These are phyloP conservation scores for Neosalanx taihuensis DNA, from an alignment of 2,797 vertebrate genomes.

Conservation along the genomic window DNA sequence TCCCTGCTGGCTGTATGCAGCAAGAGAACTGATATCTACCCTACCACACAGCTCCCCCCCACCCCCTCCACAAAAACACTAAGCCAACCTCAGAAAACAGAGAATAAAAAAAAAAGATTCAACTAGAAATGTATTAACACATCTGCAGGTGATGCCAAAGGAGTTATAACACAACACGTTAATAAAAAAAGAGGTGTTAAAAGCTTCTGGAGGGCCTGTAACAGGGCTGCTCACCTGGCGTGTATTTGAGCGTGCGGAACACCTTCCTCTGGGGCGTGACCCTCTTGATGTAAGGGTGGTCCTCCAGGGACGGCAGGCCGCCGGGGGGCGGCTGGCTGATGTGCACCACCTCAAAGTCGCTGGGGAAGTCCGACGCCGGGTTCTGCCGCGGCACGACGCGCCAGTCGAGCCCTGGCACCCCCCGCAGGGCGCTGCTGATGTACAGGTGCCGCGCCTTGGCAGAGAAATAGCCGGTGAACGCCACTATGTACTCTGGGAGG, in stretches of 20 bases:
- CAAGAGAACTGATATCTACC: too few relatives aligned
- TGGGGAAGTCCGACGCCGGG: constrained; percentile 94
- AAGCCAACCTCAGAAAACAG: not conserved
- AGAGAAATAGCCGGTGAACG: not conserved
- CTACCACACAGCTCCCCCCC: too few relatives aligned
- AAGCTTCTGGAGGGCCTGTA: too few relatives aligned
- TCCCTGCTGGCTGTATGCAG: not conserved
- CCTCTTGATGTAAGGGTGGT: constrained; percentile 95
- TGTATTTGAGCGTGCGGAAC: constrained; percentile 88
- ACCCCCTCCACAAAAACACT: not conserved
- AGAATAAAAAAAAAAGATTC: not conserved
- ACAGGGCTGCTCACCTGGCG: constrained; percentile 76
- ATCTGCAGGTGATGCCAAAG: too few relatives aligned
- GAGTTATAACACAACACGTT: too few relatives aligned
- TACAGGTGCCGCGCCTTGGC: not conserved
- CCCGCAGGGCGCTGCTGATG: constrained; percentile 13
- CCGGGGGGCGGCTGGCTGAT: constrained; percentile 82
- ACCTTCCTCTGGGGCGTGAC: constrained; percentile 94
- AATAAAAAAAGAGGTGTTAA: too few relatives aligned
- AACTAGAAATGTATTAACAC: not conserved
- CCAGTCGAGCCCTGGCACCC: constrained; percentile 75
- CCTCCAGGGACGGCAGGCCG: constrained; percentile 84
- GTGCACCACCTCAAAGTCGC: constrained; percentile 96
- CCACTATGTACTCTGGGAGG: constrained; percentile 90
- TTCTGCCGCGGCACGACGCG: constrained; percentile 92